phyloP scores from a whole-genome alignment of 2,888 invertebrate species.

The Drosophila picticornis region DNA sequence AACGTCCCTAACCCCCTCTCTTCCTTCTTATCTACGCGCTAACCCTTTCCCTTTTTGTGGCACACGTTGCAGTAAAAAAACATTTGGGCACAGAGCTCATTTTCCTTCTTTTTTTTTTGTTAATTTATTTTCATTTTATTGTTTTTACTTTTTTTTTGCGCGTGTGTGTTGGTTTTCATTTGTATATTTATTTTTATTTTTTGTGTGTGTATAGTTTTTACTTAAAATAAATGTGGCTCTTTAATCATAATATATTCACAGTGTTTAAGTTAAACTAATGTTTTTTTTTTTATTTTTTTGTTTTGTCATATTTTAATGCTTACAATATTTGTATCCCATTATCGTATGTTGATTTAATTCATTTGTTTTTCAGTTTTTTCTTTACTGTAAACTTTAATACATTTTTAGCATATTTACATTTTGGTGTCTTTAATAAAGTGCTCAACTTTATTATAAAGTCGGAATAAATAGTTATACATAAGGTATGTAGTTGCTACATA shows the following conservation, averaged over 20 bases:
- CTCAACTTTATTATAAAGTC: conserved; percentile 53
- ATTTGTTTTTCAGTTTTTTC: neutral
- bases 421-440: conserved; percentile 49
- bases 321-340: conserved; percentile 30
- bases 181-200: conserved; percentile 4
- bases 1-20: neutral
- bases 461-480: conserved; percentile 29
- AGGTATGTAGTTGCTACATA: conserved; percentile 27
- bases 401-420: conserved; percentile 60
- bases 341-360: conserved; percentile 29
- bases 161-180: conserved; percentile 33
- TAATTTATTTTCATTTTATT: conserved; percentile 74
- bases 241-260: conserved; percentile 76
- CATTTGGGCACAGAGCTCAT: conserved; percentile 65
- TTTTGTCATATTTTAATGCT: conserved; percentile 25
- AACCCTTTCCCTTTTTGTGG: conserved; percentile 13
- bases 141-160: conserved; percentile 51
- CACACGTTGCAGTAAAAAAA: conserved; percentile 69
- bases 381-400: conserved; percentile 42
- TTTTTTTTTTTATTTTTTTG: neutral
- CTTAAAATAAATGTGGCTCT: conserved; percentile 74
- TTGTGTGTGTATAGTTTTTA: conserved; percentile 47
- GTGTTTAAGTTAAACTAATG: conserved; percentile 75
- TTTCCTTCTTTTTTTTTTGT: conserved; percentile 56
- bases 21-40: neutral